Evolutionary conservation across 2,888 invertebrate genomes (phyloP), one percentile per base, ranked within the genome.

Genomic region (Drosophila fungiperda): DNA sequence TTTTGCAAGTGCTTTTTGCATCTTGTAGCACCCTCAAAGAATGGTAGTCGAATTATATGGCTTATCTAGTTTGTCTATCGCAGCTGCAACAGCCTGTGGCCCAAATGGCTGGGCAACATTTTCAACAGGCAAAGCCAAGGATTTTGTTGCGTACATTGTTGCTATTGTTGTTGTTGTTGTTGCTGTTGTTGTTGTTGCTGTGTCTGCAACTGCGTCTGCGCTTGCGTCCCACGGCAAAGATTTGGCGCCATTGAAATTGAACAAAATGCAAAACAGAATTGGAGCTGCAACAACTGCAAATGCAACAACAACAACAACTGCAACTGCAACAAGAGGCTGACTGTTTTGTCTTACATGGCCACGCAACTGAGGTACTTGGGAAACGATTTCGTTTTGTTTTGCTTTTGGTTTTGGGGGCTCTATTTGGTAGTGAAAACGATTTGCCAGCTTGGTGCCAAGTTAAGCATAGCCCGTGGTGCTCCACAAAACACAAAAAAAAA

Each of bases 381-480:
- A 45, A 79, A 71, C 74, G 54, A 66, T 57, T 57, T 79, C 52
- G 71, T 65, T 76, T 26, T 36, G 53, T 23, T 23, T 23, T 23
- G 23, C 73, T 72, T 61, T 76, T 61, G 54, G 49, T 66, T 68
- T 72, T 67, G 73, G 73, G 62, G 68, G n/a, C 85, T 82, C 82
- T 77, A 78, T 88, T 85, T 85, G 85, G 85, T 77, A 89, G 83
- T 87, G 87, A 82, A 83, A 85, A 85, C 85, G 85, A 85, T 85
- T 85, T 85, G 85, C 85, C 85, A 85, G 87, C 69, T 81, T 79
- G 87, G 89, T 85, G 85, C 84, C 87, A 85, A 85, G 85, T 83
- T 85, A 89, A 89, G 87, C 89, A 87, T 89, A 78, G 84, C 87
- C 76, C 57, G 59, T 73, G 80, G 81, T 76, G 63, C 69, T 38